A percentile compares a stretch with the other conserved stretches of the same genome.
phyloP scores from a whole-genome alignment of 2,888 invertebrate genomes.

The Adineta ricciae region DNA sequence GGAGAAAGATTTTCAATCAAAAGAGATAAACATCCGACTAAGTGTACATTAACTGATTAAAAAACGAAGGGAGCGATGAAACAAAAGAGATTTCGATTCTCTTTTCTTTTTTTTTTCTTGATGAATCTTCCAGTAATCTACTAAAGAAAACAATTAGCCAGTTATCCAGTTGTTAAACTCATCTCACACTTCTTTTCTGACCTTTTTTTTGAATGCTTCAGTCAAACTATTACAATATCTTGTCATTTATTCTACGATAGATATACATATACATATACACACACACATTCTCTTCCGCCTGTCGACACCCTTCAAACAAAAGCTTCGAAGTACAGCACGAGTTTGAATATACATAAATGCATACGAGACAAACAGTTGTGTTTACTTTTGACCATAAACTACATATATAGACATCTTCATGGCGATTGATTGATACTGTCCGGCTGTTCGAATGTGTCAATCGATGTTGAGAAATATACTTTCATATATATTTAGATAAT shows the following conservation, averaged over 20 bases:
- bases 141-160: not conserved
- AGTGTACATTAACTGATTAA: not conserved
- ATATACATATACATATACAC: not conserved
- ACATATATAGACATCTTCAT: not conserved
- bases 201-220: not conserved
- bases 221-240: not conserved
- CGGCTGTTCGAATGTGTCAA: not conserved
- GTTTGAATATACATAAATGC: not conserved
- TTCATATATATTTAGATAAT: not conserved
- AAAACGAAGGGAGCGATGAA: not conserved
- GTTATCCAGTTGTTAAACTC: not conserved
- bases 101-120: not conserved
- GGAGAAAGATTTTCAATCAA: not conserved
- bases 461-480: not conserved
- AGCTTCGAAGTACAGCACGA: not conserved
- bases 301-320: constrained; percentile 15
- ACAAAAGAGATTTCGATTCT: no score
- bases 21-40: not conserved
- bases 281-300: constrained; percentile 7
- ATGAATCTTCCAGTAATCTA: not conserved
- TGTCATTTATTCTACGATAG: not conserved
- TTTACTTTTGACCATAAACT: constrained; percentile 15
- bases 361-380: constrained; percentile 1
- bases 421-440: not conserved
- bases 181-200: not conserved